phyloP scores from a whole-genome alignment of 2,797 vertebrate genomes.

The Hippocampus kuda region DNA sequence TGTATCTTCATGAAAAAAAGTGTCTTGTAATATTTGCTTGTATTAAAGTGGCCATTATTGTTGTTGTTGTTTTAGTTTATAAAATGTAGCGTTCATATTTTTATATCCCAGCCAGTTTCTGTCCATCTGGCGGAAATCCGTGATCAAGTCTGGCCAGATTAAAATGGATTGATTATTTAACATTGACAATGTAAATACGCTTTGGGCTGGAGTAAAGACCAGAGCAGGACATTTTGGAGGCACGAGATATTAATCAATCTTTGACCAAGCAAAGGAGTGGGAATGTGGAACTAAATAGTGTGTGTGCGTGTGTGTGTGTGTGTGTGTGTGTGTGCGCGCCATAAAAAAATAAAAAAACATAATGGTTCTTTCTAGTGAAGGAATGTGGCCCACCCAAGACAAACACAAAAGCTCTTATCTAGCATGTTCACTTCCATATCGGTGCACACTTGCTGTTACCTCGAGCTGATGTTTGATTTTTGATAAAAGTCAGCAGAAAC shows the following conservation, averaged over 20 bases:
- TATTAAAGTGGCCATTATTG: background rate
- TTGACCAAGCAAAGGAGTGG: slow-evolving; percentile 29
- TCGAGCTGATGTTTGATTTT: background rate
- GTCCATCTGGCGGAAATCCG: background rate
- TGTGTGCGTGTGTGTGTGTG: no score
- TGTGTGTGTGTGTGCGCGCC: no score
- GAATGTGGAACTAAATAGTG: background rate
- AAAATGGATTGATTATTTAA: background rate
- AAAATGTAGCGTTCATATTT: background rate
- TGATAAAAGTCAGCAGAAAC: background rate
- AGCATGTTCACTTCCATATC: background rate
- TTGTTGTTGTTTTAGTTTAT: background rate
- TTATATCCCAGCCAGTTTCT: background rate
- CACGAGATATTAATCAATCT: slow-evolving; percentile 23
- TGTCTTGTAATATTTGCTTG: background rate
- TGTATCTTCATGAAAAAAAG: background rate
- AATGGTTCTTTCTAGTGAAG: background rate
- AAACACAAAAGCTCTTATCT: slow-evolving; percentile 1
- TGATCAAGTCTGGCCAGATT: background rate
- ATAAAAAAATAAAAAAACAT: background rate
- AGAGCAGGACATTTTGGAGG: background rate
- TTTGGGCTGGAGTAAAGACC: background rate
- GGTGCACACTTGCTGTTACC: no score
- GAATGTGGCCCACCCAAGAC: background rate
- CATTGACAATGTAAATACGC: background rate